Evolutionary conservation across 30 jellyfish, hydroid and myxozoan genomes (phyloP).

Genomic region (Catostylus mosaicus): DNA sequence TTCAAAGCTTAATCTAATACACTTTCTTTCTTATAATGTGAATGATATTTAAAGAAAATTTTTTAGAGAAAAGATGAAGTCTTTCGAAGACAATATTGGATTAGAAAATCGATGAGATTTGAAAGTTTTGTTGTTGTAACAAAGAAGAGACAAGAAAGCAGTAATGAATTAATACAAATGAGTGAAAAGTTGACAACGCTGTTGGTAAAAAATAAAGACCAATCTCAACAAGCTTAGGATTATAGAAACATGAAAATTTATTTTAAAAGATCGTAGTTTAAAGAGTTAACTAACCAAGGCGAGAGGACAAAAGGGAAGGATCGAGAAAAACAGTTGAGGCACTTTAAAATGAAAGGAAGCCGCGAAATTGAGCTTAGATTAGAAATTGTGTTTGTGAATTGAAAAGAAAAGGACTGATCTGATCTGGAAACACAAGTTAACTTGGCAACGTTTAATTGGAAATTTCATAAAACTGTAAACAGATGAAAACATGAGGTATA

Average conservation of each 20-base stretch:
- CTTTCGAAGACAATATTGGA: slow-evolving; percentile 9
- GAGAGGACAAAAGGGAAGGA: slow-evolving; percentile 8
- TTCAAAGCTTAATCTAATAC: background rate
- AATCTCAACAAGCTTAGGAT: slow-evolving; percentile 18
- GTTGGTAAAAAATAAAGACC: background rate
- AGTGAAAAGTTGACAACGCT: slow-evolving; percentile 25
- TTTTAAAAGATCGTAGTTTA: background rate
- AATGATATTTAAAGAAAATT: background rate
- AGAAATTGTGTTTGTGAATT: background rate
- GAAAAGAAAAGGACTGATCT: background rate
- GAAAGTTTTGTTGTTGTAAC: background rate
- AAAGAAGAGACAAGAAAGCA: background rate
- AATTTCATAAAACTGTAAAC: slow-evolving; percentile 9
- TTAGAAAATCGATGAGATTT: slow-evolving; percentile 13
- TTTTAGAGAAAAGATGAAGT: background rate
- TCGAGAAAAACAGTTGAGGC: background rate
- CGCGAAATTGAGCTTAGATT: slow-evolving; percentile 14
- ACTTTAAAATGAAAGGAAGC: slow-evolving; percentile 1
- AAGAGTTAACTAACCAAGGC: background rate
- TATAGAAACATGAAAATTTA: slow-evolving; percentile 1
- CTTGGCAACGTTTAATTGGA: background rate
- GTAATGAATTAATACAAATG: slow-evolving; percentile 1
- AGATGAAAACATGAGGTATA: background rate
- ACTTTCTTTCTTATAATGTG: background rate
- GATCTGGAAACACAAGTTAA: background rate